Evolutionary conservation across 2,113 vertebrate species (phyloP).

Genomic region (Leptosomus discolor): DNA sequence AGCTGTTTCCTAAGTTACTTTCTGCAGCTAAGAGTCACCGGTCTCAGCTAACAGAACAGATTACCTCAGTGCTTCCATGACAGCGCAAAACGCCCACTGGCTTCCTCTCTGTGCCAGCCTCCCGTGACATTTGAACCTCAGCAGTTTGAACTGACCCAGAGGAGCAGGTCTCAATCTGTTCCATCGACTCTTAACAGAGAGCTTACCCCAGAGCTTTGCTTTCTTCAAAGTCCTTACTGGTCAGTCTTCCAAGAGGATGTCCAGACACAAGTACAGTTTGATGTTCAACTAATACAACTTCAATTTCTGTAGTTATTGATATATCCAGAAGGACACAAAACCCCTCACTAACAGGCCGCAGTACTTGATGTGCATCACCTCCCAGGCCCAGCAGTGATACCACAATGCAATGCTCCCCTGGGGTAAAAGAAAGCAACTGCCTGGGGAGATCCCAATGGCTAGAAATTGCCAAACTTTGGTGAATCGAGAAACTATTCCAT

Average conservation of each 20-base stretch:
- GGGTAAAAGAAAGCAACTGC: neutral
- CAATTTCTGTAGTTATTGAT: neutral
- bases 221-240: neutral
- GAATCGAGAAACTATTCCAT: neutral
- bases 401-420: neutral
- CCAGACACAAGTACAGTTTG: neutral
- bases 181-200: neutral
- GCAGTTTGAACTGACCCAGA: neutral
- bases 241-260: neutral
- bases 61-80: neutral
- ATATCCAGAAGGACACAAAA: neutral
- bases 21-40: neutral
- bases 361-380: neutral
- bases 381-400: neutral
- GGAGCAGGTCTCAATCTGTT: neutral
- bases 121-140: neutral
- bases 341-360: accelerated
- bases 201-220: neutral
- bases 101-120: neutral
- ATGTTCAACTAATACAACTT: neutral
- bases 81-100: neutral
- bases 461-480: neutral
- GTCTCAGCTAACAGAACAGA: neutral
- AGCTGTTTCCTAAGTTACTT: neutral
- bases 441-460: neutral